A percentile compares a stretch with the other conserved stretches of the same genome.
These are phyloP conservation scores for Onychorhynchus coronatus DNA, from an alignment of 2,113 vertebrate species.

Conservation along the genomic window DNA sequence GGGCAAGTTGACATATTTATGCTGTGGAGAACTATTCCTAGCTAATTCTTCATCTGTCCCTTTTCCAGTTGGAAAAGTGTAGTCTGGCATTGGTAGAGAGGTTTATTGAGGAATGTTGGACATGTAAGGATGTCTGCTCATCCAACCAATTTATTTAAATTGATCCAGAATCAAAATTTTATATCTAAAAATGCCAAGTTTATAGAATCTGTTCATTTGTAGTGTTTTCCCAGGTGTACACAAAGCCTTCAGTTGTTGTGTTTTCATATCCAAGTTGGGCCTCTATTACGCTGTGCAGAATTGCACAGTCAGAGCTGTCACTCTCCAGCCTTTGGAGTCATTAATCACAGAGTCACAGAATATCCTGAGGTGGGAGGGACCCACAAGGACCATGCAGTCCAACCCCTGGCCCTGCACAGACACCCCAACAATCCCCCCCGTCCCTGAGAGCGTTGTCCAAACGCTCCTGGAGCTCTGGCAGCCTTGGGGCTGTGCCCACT, in stretches of 20 bases:
- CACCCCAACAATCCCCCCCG: not conserved
- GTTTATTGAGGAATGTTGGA: not conserved
- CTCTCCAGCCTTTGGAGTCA: not conserved
- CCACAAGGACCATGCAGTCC: rapidly evolving
- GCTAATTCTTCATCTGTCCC: not conserved
- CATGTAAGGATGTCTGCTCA: not conserved
- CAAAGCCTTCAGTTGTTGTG: not conserved
- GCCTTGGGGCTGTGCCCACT: not conserved
- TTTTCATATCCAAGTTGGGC: not conserved
- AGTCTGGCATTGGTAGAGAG: not conserved
- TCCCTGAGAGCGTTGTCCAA: not conserved
- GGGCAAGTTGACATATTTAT: not conserved
- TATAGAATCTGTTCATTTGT: not conserved
- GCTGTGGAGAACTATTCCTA: not conserved
- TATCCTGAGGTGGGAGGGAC: rapidly evolving
- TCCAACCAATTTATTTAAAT: not conserved
- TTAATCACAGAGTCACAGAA: not conserved
- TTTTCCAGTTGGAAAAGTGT: not conserved
- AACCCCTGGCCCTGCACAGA: rapidly evolving
- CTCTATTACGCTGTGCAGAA: not conserved
- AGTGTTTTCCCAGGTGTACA: not conserved
- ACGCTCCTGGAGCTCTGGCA: not conserved
- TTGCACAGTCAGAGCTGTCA: not conserved
- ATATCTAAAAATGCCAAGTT: not conserved
- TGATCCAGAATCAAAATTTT: not conserved